Conservation (phyloP, 2,797 vertebrate species). For the Sebastes melanostomus region DNA sequence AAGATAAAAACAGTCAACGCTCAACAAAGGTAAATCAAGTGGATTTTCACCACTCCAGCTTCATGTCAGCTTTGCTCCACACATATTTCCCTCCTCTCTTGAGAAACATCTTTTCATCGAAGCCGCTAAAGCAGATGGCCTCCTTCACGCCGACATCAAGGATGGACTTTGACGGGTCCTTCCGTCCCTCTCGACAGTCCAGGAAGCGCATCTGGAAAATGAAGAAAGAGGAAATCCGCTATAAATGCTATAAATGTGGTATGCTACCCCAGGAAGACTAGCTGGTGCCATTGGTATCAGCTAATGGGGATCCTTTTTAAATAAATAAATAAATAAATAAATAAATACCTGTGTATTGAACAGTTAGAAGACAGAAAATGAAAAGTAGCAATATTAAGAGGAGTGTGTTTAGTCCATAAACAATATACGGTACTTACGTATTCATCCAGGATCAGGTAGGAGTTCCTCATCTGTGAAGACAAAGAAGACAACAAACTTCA, state of each 20-base stretch:
- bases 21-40: neutral
- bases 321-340: too few relatives aligned
- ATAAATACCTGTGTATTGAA: neutral
- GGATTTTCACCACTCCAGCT: conserved; percentile 89
- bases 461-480: conserved; percentile 92
- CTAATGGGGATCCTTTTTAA: too few relatives aligned
- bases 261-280: too few relatives aligned
- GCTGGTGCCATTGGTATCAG: too few relatives aligned
- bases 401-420: neutral
- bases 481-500: conserved; percentile 2
- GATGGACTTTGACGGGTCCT: conserved; percentile 94
- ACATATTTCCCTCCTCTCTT: conserved; percentile 91
- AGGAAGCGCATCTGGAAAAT: conserved; percentile 92
- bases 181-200: conserved; percentile 89
- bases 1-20: neutral
- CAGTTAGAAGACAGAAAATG: neutral
- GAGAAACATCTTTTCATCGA: conserved; percentile 94
- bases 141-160: conserved; percentile 90
- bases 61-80: conserved; percentile 96
- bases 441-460: conserved; percentile 97
- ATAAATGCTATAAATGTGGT: neutral
- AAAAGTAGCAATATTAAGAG: neutral
- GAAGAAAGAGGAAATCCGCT: neutral
- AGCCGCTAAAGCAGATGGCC: conserved; percentile 93
- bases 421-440: conserved; percentile 87